Base-by-base conservation (phyloP, 2,888 invertebrate genomes). In the Gasteruption jaculator region DNA sequence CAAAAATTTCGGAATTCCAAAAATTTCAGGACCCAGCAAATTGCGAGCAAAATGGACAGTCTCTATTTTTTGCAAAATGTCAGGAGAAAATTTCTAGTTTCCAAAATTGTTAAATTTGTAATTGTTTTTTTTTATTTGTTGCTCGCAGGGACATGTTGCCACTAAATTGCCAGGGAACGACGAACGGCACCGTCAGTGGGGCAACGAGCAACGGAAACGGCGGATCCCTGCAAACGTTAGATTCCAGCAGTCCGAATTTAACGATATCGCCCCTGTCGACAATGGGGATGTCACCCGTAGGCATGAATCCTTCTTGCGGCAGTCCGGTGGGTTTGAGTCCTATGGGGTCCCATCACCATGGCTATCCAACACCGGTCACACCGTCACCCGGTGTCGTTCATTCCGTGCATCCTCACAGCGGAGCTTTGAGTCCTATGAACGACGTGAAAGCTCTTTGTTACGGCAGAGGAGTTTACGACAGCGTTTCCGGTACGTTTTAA, bases 251-350 rank as follows among this genome's bases (percentile, higher is more conserved):
- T 43, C 63, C 69, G 11, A 68, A 62, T 47, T 50, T 68, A 6
- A 61, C 65, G 4, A 67, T 68, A 56, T 65, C 69, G 12, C 69
- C 68, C 16, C 44, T 65, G 8, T 64, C 68, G 21, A 61, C 65
- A 29, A 64, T 69, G 61, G 67, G 66, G 8, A 66, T 70, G 60
- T 68, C 68, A 1, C 64, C 70, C 27, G 63, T 61, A 3, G 61
- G 54, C 4, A 57, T 62, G 50, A 63, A 63, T 32, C 58, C 62
- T 12, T 41, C 42, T 11, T 48, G 47, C 42, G 66, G 65, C 43
- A 67, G 66, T 43, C 63, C 65, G 8, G 58, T 65, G 56, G 61
- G 66, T 7, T 64, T 65, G 62, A 63, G 65, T 33, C 61, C 67
- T n/a, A 66, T 67, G 65, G 61, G 58, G 7, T 53, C 60, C n/a